Conservation (phyloP, 2,113 vertebrate genomes). For the Dromas ardeola region DNA sequence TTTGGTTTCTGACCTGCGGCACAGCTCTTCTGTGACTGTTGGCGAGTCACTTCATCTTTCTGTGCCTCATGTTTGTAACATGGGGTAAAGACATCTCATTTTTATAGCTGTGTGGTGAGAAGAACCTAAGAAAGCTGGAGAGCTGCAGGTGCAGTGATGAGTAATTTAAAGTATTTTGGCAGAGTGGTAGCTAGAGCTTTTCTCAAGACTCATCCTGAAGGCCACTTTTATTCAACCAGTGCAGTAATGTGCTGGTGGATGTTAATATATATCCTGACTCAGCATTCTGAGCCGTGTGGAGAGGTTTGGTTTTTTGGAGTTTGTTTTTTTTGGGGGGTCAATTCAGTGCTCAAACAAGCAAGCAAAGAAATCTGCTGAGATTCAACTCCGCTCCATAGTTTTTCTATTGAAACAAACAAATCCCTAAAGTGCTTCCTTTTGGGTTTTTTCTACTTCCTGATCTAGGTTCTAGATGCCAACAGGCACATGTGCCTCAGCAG, state of each 20-base stretch:
- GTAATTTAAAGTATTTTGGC: background rate
- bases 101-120: background rate
- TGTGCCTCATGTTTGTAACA: background rate
- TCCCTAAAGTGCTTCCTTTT: background rate
- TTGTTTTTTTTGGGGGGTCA: background rate
- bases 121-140: background rate
- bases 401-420: background rate
- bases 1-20: background rate
- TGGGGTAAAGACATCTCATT: background rate
- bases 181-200: background rate
- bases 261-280: background rate
- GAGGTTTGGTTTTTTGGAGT: background rate
- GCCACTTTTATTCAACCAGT: background rate
- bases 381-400: background rate
- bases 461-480: background rate
- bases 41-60: rapidly evolving
- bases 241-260: background rate
- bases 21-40: background rate
- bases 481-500: too few relatives aligned
- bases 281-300: background rate
- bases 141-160: background rate
- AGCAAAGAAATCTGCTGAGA: background rate
- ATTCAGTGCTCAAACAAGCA: background rate
- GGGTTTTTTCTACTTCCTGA: background rate
- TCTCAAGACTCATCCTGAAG: background rate